A percentile compares a stretch with the other conserved stretches of the same genome.
phyloP scores from a whole-genome alignment of 2,113 vertebrate genomes.

The Apteryx owenii region DNA sequence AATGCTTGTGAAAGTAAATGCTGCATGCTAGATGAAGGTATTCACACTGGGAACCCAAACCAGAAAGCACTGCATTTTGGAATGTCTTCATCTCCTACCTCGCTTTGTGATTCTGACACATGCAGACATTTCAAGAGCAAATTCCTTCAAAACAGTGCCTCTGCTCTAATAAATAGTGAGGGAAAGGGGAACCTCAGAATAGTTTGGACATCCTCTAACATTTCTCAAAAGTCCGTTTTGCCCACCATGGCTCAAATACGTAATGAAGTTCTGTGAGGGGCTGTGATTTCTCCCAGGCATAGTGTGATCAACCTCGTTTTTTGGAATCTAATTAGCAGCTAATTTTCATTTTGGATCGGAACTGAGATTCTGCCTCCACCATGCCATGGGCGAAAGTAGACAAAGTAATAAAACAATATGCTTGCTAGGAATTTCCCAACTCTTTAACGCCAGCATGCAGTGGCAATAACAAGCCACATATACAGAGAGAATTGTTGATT shows the following conservation, averaged over 20 bases:
- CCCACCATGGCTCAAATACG: neutral
- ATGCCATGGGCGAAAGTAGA: neutral
- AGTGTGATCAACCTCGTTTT: neutral
- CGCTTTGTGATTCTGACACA: neutral
- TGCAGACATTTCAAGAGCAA: neutral
- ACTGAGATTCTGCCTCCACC: neutral
- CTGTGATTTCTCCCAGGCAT: neutral
- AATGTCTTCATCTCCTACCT: neutral
- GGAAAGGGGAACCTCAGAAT: neutral
- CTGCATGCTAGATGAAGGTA: neutral
- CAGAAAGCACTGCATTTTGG: neutral
- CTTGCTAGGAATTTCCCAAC: neutral
- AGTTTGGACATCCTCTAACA: neutral
- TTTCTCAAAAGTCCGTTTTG: neutral
- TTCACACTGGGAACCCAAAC: neutral
- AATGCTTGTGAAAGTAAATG: neutral
- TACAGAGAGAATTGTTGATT: conserved; percentile 55
- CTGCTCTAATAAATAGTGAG: neutral
- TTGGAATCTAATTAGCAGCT: neutral
- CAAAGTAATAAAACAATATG: neutral
- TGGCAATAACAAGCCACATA: conserved; percentile 41
- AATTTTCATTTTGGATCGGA: neutral
- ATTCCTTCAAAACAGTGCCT: neutral
- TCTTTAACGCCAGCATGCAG: neutral
- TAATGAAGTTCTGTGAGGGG: neutral